Evolutionary conservation across 1,140 invertebrate genomes (phyloP).

Genomic region (Antheraea mylitta): DNA sequence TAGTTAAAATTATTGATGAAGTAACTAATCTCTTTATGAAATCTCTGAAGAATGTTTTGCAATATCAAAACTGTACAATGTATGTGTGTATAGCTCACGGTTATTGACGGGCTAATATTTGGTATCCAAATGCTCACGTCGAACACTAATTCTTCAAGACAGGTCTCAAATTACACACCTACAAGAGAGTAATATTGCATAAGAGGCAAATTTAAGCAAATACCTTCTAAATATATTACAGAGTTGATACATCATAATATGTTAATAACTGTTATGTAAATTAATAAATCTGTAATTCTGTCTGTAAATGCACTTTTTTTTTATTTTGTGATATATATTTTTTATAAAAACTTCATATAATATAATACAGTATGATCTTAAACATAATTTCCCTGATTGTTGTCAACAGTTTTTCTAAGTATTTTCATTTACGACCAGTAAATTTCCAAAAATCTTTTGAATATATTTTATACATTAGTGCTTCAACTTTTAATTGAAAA

Average conservation of each 20-base stretch:
- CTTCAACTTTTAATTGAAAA: too few relatives aligned
- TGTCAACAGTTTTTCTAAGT: too few relatives aligned
- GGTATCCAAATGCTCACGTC: slow-evolving; percentile 37
- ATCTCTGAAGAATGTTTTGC: not conserved
- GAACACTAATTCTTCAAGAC: slow-evolving; percentile 53
- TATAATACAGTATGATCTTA: too few relatives aligned
- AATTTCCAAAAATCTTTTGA: too few relatives aligned
- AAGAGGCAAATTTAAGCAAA: slow-evolving; percentile 35
- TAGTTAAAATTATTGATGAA: not conserved
- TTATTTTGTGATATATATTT: too few relatives aligned
- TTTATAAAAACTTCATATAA: too few relatives aligned
- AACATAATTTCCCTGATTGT: too few relatives aligned
- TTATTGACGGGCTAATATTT: slow-evolving; percentile 8
- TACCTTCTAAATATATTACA: not conserved
- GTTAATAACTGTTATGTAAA: not conserved
- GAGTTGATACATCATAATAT: slow-evolving; percentile 10
- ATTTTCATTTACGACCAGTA: too few relatives aligned
- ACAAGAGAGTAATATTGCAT: slow-evolving; percentile 56
- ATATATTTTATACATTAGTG: too few relatives aligned
- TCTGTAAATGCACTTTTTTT: too few relatives aligned
- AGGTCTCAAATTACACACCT: slow-evolving; percentile 61
- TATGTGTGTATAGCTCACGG: not conserved
- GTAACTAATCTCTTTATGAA: not conserved
- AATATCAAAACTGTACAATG: not conserved
- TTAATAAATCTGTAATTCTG: not conserved